Percentiles rank a stretch among this genome's conserved stretches.
phyloP scores from a whole-genome alignment of 2,797 vertebrate species.

The Xenopus petersii region DNA sequence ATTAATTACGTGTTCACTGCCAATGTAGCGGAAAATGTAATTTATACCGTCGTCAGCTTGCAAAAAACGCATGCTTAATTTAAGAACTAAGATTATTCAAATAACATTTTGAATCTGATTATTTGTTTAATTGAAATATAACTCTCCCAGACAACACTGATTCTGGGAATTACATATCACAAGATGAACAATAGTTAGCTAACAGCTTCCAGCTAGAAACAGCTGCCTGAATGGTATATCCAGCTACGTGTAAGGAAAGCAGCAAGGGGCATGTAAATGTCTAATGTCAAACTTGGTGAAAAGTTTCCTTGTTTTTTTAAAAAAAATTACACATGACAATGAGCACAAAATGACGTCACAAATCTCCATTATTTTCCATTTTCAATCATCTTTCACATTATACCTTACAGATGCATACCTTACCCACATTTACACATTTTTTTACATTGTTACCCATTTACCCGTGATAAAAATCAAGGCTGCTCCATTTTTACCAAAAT shows the following conservation, averaged over 20 bases:
- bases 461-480: no score
- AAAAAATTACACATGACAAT: no score
- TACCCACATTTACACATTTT: no score
- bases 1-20: slow-evolving; percentile 95
- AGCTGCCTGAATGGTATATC: slow-evolving; percentile 7
- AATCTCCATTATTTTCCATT: no score
- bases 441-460: no score
- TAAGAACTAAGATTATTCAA: slow-evolving; percentile 87
- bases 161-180: slow-evolving; percentile 63
- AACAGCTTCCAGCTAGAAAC: slow-evolving; percentile 53
- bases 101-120: slow-evolving; percentile 89
- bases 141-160: slow-evolving; percentile 61
- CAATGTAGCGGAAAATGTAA: slow-evolving; percentile 98
- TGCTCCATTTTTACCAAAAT: no score
- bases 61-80: slow-evolving; percentile 82
- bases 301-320: no score
- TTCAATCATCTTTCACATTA: no score
- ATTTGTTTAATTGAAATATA: slow-evolving; percentile 80
- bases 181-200: slow-evolving; percentile 66
- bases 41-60: slow-evolving; percentile 84
- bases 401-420: no score
- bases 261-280: neutral
- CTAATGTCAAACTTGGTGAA: no score
- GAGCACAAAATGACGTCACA: no score
- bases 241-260: slow-evolving; percentile 7